Base-by-base conservation (phyloP, 2,888 invertebrate genomes). In the Lamproptera curius region DNA sequence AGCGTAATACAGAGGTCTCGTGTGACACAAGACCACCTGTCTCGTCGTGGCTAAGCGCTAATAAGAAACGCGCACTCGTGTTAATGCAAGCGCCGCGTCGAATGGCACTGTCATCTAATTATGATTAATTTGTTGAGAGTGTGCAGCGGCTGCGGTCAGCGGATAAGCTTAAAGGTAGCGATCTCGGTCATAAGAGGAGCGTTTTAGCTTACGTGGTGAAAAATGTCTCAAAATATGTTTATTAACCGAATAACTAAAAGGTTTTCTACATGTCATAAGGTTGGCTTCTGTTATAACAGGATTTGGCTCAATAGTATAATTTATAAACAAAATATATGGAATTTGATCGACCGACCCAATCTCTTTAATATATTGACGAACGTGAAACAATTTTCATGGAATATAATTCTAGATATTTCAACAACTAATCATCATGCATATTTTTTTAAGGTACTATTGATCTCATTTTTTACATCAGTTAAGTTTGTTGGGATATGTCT, bases 111-210 rank as follows among this genome's bases (percentile, higher is more conserved):
- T 85, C 84, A 76, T 75, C 79, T 84, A 80, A 85, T 85, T 86
- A 81, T 84, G 84, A 85, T 85, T 84, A 86, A 84, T 84, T 74
- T 73, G 67, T 65, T 64, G 72, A 66, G 73, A 73, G 78, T 83
- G 81, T 81, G 82, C 82, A 77, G 69, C 71, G 82, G 82, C 75
- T 83, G 84, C 83, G 80, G 73, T 66, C 60, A 54, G 57, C 59
- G 83, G 83, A 82, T 60, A 63, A 62, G 63, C 66, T 65, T 16
- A 59, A 50, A 33, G 50, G 53, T 42, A 52, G 31, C 6, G 53
- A 11, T 17, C 26, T 33, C 3, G n/a, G 59, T 59, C 42, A 52
- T 53, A 26, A 54, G 68, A 52, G 62, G 36, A 62, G 73, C 69
- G 71, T 42, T 14, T 17, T 11, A 28, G 28, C 23, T 23, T 23